Conservation (phyloP, 2,888 invertebrate genomes). For the Diaphora mendica region DNA sequence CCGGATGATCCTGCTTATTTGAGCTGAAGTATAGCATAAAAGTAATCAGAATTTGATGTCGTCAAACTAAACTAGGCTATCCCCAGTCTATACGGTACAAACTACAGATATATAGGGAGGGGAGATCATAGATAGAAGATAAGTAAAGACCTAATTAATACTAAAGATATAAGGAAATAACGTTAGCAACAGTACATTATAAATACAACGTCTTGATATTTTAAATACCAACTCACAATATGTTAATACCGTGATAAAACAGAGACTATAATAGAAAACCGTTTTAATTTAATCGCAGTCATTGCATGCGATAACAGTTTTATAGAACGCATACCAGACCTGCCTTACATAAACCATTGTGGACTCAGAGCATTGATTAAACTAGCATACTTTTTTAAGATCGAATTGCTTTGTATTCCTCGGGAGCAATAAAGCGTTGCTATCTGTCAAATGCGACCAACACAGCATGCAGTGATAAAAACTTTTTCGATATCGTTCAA, state of each 20-base stretch:
- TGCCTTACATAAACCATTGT: slow-evolving; percentile 46
- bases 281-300: slow-evolving; percentile 16
- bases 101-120: neutral
- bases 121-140: neutral
- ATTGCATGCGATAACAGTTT: slow-evolving; percentile 28
- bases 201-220: neutral
- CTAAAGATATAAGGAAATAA: neutral
- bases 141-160: neutral
- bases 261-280: slow-evolving; percentile 13
- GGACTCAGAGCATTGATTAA: slow-evolving; percentile 19
- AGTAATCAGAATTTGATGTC: neutral
- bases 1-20: too few species aligned
- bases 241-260: neutral
- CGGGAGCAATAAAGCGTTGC: slow-evolving; percentile 28
- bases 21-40: too few species aligned
- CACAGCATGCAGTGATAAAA: slow-evolving; percentile 35
- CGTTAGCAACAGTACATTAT: neutral
- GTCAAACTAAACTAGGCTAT: neutral
- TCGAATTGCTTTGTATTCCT: slow-evolving; percentile 38
- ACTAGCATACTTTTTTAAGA: slow-evolving; percentile 37
- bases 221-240: neutral
- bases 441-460: slow-evolving; percentile 32
- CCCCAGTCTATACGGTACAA: neutral
- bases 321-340: slow-evolving; percentile 33
- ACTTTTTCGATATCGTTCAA: slow-evolving; percentile 35